A percentile compares a stretch with the other conserved stretches of the same genome.
Evolutionary conservation across 1,140 invertebrate genomes (phyloP).

Genomic region (Drosophila nikananu): DNA sequence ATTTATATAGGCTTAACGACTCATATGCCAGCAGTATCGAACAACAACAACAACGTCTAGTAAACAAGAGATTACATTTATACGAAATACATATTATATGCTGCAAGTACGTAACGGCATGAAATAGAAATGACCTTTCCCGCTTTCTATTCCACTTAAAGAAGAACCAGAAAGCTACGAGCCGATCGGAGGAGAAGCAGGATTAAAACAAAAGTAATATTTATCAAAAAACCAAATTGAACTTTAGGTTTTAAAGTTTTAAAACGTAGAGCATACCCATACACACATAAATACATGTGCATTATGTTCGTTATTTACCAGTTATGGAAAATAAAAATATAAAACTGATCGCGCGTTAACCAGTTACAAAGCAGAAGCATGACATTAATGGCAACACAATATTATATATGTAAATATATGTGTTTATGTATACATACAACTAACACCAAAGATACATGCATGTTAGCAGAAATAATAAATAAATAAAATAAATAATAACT

Average conservation of each 20-base stretch:
- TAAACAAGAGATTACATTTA: constrained; percentile 53
- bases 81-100: constrained; percentile 57
- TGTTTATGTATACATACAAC: constrained; percentile 46
- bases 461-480: constrained; percentile 74
- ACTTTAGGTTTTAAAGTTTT: constrained; percentile 77
- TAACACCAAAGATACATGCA: constrained; percentile 71
- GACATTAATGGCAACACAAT: constrained; percentile 53
- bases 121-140: constrained; percentile 58
- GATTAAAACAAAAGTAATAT: constrained; percentile 53
- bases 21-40: constrained; percentile 30
- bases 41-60: constrained; percentile 45
- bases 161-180: constrained; percentile 8
- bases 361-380: constrained; percentile 56
- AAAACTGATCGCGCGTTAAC: constrained; percentile 58
- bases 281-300: constrained; percentile 44
- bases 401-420: constrained; percentile 57
- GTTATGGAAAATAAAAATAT: constrained; percentile 33
- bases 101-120: constrained; percentile 32
- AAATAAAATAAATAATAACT: constrained; percentile 64
- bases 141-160: constrained; percentile 47
- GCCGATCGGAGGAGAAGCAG: background rate
- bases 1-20: constrained; percentile 49
- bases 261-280: constrained; percentile 57
- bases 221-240: constrained; percentile 70
- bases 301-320: constrained; percentile 71